Conservation (phyloP, 2,888 invertebrate genomes). For the Hypolimnas misippus region DNA sequence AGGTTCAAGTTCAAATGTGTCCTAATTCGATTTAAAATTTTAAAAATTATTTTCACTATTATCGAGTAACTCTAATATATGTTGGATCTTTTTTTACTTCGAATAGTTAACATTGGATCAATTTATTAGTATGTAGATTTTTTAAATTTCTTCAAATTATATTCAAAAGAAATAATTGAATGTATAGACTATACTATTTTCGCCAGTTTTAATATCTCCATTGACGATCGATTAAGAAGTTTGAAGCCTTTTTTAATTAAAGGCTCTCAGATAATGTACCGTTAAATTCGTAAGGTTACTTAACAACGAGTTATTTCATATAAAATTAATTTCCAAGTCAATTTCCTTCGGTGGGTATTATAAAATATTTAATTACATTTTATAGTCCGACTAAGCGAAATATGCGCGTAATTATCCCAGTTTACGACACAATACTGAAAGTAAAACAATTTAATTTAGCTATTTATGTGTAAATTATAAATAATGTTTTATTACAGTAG, state of each 20-base stretch:
- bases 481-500: too few relatives aligned
- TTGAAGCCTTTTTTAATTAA: slow-evolving; percentile 15
- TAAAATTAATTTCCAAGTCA: slow-evolving; percentile 32
- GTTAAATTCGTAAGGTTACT: background rate
- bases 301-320: slow-evolving; percentile 16
- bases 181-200: background rate
- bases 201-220: background rate
- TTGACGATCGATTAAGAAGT: background rate
- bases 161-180: too few relatives aligned
- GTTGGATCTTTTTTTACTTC: too few relatives aligned
- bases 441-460: slow-evolving; percentile 2
- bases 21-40: too few relatives aligned
- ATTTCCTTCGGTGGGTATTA: slow-evolving; percentile 30
- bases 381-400: slow-evolving; percentile 23
- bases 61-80: too few relatives aligned
- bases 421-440: slow-evolving; percentile 18
- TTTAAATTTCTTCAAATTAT: too few relatives aligned
- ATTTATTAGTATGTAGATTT: too few relatives aligned
- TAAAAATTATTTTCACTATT: too few relatives aligned
- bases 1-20: too few relatives aligned
- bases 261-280: slow-evolving; percentile 7
- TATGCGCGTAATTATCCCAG: slow-evolving; percentile 22
- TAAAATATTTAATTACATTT: slow-evolving; percentile 36
- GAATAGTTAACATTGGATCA: too few relatives aligned
- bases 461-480: background rate